These are phyloP conservation scores for Poecile atricapillus DNA, from an alignment of 2,113 vertebrate species.

Conservation along the genomic window DNA sequence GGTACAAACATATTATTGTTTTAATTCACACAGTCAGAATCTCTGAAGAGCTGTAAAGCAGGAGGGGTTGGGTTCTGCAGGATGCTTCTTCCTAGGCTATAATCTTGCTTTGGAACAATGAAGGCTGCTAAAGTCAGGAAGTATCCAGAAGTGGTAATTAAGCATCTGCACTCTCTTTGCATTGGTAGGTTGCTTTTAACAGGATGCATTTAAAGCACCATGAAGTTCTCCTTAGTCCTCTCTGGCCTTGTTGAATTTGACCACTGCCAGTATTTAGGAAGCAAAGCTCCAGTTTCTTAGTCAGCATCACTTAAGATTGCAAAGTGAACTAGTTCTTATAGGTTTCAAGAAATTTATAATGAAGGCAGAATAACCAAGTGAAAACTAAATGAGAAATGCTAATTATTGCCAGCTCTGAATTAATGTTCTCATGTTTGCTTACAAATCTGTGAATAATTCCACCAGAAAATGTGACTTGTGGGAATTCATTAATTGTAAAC, in stretches of 20 bases:
- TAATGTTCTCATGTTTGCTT: neutral
- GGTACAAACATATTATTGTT: neutral
- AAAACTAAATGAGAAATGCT: neutral
- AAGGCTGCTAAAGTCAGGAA: neutral
- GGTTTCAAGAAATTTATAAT: neutral
- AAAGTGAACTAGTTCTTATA: neutral
- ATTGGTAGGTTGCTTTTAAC: neutral
- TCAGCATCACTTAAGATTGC: neutral
- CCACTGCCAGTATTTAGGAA: neutral
- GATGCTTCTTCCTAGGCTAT: neutral
- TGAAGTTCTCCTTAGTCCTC: neutral
- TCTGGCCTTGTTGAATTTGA: neutral
- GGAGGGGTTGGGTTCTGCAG: neutral
- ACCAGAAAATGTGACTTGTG: neutral
- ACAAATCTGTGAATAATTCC: neutral
- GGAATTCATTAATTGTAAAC: neutral
- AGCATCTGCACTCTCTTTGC: neutral
- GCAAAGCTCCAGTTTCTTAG: neutral
- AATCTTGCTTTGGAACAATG: neutral
- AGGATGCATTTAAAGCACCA: neutral
- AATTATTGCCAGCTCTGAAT: neutral
- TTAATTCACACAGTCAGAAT: neutral
- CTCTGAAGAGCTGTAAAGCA: neutral
- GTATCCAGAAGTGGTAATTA: neutral
- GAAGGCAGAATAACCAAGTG: neutral